These are phyloP conservation scores for Crotophaga sulcirostris DNA, from an alignment of 2,113 vertebrate species.

Conservation along the genomic window DNA sequence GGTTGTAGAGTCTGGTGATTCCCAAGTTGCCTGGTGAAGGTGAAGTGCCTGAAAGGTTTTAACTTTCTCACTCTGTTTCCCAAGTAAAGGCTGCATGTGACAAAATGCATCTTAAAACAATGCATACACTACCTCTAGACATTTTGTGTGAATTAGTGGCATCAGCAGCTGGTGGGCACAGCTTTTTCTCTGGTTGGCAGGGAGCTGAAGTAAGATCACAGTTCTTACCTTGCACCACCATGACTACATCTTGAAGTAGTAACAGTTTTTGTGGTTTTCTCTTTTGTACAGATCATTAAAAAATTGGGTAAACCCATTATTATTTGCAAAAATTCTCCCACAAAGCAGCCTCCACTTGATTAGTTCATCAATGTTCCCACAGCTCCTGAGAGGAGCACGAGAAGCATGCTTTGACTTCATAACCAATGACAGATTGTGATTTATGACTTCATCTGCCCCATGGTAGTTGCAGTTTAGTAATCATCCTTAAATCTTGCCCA, in stretches of 20 bases:
- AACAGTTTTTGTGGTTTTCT: neutral
- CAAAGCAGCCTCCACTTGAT: neutral
- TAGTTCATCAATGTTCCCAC: neutral
- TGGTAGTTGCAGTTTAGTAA: neutral
- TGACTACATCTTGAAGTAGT: neutral
- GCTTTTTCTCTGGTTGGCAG: neutral
- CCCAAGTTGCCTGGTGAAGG: neutral
- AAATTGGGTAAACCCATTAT: neutral
- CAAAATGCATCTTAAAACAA: neutral
- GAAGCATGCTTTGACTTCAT: neutral
- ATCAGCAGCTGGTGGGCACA: neutral
- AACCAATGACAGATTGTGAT: neutral
- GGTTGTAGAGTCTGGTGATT: neutral
- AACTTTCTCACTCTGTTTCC: neutral
- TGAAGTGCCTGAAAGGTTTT: neutral
- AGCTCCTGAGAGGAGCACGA: neutral
- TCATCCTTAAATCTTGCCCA: neutral
- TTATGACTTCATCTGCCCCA: neutral
- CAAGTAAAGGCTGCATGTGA: neutral
- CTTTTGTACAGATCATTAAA: neutral
- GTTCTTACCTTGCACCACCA: neutral
- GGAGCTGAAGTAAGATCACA: neutral
- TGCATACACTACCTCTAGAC: neutral
- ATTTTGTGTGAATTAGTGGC: neutral
- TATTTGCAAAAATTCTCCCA: neutral